Percentiles rank a stretch among this genome's conserved stretches.
Evolutionary conservation across 1,140 invertebrate species (phyloP).

Genomic region (Gonioctena quinquepunctata): DNA sequence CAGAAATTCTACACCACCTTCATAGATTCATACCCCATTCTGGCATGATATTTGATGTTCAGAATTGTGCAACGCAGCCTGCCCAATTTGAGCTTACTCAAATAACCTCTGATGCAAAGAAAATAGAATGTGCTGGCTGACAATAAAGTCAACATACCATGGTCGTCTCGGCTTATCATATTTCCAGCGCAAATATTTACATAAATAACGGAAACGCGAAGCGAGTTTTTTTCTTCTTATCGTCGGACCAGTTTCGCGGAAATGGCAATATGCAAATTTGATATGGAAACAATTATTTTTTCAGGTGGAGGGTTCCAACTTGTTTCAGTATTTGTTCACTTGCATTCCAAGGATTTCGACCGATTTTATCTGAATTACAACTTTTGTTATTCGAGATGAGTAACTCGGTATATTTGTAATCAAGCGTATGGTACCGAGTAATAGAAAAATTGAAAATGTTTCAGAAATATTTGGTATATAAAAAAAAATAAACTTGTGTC

Average conservation of each 20-base stretch:
- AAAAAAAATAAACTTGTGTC: no score
- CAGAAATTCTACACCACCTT: no score
- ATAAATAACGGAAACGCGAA: not conserved
- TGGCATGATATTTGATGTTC: not conserved
- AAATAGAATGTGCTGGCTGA: slow-evolving; percentile 4
- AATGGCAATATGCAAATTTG: not conserved
- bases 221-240: not conserved
- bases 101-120: not conserved
- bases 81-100: not conserved
- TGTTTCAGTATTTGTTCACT: no score
- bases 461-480: no score
- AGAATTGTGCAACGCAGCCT: not conserved
- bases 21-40: no score
- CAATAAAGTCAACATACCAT: slow-evolving; percentile 3
- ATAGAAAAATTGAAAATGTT: no score
- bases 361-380: no score
- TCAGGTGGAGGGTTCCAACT: not conserved
- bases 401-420: no score
- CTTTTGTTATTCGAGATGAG: no score
- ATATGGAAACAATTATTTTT: not conserved
- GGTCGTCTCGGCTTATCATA: not conserved
- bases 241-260: not conserved
- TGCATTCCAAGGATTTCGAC: no score
- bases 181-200: slow-evolving; percentile 9
- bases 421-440: no score